phyloP scores from a whole-genome alignment of 37 sponge, comb jelly and placozoan species.

The Halichondria panicea region DNA sequence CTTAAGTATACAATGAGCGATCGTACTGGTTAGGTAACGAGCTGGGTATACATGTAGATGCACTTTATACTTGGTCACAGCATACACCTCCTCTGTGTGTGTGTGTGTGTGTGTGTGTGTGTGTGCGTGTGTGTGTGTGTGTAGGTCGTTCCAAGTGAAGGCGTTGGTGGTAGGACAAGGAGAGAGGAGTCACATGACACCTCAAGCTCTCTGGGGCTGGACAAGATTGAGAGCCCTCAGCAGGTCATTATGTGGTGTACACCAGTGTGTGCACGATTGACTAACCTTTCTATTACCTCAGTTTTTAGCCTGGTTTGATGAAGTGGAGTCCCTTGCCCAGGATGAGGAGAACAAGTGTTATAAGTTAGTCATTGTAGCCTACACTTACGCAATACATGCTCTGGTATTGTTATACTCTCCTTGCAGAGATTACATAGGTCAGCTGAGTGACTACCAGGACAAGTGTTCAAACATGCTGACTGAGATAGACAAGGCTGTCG shows the following conservation, averaged over 20 bases:
- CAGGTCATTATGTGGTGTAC: neutral
- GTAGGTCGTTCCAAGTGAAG: neutral
- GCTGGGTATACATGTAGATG: too few species aligned
- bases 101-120: too few species aligned
- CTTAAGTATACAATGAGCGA: too few species aligned
- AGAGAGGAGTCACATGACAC: neutral
- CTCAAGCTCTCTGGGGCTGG: neutral
- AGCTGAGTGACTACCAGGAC: constrained; percentile 71
- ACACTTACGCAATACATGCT: neutral
- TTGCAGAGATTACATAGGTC: constrained; percentile 62
- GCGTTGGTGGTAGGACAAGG: neutral
- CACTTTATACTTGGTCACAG: too few species aligned
- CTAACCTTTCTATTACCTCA: neutral
- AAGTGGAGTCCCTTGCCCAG: constrained; percentile 49
- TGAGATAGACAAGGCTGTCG: constrained; percentile 65
- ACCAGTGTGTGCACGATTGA: neutral
- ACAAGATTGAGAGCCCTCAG: constrained; percentile 1
- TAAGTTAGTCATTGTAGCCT: constrained; percentile 25
- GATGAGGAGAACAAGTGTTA: constrained; percentile 52
- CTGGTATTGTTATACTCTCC: neutral
- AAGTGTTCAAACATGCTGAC: constrained; percentile 73
- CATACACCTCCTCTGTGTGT: too few species aligned
- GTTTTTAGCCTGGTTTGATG: constrained; percentile 72
- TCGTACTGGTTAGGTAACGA: too few species aligned
- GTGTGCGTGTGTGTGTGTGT: neutral